Base-by-base conservation (phyloP, 2,113 vertebrate species). In the Nicator chloris region DNA sequence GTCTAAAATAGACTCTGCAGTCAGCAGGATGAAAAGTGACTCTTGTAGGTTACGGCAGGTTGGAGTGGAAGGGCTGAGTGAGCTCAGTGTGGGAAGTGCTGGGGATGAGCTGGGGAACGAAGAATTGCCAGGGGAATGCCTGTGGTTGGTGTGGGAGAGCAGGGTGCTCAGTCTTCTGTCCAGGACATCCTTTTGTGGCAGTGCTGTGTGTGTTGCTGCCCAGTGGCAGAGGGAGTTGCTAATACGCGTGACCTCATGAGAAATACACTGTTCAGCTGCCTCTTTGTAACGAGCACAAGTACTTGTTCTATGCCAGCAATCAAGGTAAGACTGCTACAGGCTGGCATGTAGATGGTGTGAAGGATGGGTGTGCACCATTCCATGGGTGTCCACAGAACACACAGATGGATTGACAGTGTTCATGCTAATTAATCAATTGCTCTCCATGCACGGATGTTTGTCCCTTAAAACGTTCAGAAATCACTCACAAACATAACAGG, bases 141-240 rank as follows among this genome's bases (percentile, higher is more conserved):
- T 53, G 54, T 0, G 0, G 11, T 2, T 11, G 1, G 0, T 10
- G 2, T 10, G 9, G 19, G 40, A 59, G 50, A 31, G 24, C 0
- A 0, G 49, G 33, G 22, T 4, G 15, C 14, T 61, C 49, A 6
- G 11, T 3, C 31, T 5, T 19, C 37, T 15, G 4, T 9, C 45
- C 73, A 6, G 35, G 30, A 12, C 20, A 17, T 9, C 45, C 60
- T 30, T 8, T 9, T 13, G 47, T 20, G 49, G 50, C 80, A 21
- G 24, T 8, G 13, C 69, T 1, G 1, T 15, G 60, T 12, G 37
- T 9, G 33, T 1, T 26, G 68, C 33, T 75, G 60, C n/a, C 16
- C 30, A 12, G 49, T 3, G 40, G 42, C 0, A 0, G 12, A 59
- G 60, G 60, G 69, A 45, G 60, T 2, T 39, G 60, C 60, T 20